Percentiles rank a stretch among this genome's conserved stretches.
These are phyloP conservation scores for Plagodis pulveraria DNA, from an alignment of 2,888 invertebrate species.

Conservation along the genomic window DNA sequence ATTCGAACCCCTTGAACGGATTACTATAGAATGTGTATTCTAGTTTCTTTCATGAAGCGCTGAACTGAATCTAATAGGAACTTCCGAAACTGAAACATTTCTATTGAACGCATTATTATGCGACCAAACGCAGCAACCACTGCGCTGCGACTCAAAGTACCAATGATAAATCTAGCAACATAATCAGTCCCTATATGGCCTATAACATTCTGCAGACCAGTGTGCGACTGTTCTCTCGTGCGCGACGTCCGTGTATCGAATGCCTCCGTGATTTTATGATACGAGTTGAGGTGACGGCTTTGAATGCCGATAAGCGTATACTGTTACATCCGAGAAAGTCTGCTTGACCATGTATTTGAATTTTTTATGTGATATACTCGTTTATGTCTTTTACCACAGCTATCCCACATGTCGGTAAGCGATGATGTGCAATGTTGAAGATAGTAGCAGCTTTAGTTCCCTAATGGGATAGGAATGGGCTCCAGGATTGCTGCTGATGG, in stretches of 20 bases:
- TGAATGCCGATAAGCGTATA: constrained; percentile 36
- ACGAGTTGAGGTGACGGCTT: constrained; percentile 46
- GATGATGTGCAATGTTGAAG: too few species aligned
- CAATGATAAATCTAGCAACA: neutral
- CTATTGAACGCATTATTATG: neutral
- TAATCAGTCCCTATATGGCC: neutral
- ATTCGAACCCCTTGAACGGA: too few species aligned
- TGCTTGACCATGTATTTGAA: constrained; percentile 12
- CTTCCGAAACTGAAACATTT: neutral
- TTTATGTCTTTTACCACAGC: too few species aligned
- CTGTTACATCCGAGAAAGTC: constrained; percentile 36
- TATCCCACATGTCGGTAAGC: too few species aligned
- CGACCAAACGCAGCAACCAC: neutral
- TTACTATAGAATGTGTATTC: too few species aligned
- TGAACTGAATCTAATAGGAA: too few species aligned
- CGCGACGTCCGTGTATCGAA: constrained; percentile 39
- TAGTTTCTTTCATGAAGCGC: too few species aligned
- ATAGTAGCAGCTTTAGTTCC: too few species aligned
- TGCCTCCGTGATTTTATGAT: constrained; percentile 50
- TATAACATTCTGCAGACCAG: constrained; percentile 2
- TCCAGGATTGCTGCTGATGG: too few species aligned
- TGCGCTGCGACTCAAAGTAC: constrained; percentile 1
- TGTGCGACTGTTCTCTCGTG: constrained; percentile 16
- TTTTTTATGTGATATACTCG: too few species aligned
- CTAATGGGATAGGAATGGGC: too few species aligned